Evolutionary conservation across 2,113 vertebrate genomes (phyloP), one percentile per base, ranked within the genome.

Genomic region (Shinisaurus crocodilurus): DNA sequence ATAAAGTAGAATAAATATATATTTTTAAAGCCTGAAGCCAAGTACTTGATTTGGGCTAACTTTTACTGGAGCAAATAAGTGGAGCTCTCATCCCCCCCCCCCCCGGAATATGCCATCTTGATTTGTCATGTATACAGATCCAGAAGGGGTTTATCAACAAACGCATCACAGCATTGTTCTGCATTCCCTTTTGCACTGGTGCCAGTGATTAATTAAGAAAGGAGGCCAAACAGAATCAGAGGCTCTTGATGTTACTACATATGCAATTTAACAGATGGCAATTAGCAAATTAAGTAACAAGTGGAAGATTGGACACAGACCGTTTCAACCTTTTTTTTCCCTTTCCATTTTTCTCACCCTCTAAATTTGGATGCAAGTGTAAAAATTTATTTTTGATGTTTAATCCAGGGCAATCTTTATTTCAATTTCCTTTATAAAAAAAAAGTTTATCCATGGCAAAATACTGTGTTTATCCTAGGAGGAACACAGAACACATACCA

Each of bases 401-500:
- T 57, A 85, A 32, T 40, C 75, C 87, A 60, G 45, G 18, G 7
- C 50, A 86, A 89, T 20, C 32, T 72, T 45, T 87, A 32, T 75
- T 85, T 40, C 87, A 87, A 18, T 54, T 79, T 37, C 45, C 34
- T 23, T 86, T 54, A 32, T 1, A 74, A 0, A 34, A n/a, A 72
- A 43, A 85, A n/a, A 89, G 86, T 15, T 27, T 80, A 15, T 7
- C 72, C 76, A 15, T 43, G 84, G 72, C 0, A 0, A 89, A 86
- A 57, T 57, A 27, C 63, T 83, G n/a, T 54, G 57, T 48, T 65
- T 23, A 63, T 6, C 82, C 83, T 76, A n/a, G n/a, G n/a, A 9
- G 37, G 20, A 74, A 43, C n/a, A 0, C 0, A 70, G 29, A 63
- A 34, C 29, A 10, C n/a, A 3, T 10, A 10, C 3, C 48, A 27